Conservation (phyloP, 2,113 vertebrate genomes). For the Charina bottae region DNA sequence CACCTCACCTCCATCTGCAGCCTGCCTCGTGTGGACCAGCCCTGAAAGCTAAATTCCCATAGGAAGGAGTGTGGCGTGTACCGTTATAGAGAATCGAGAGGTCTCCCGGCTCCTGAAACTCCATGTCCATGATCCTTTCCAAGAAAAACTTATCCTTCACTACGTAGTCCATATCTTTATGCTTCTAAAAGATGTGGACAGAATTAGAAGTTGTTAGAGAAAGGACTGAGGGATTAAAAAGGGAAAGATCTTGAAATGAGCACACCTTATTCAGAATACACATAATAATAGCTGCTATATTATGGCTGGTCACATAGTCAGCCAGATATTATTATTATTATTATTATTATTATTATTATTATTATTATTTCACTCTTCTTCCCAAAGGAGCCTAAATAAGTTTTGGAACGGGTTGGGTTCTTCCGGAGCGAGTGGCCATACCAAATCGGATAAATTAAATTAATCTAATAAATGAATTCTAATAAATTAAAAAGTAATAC, state of each 20-base stretch:
- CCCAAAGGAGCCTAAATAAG: neutral
- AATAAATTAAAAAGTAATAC: neutral
- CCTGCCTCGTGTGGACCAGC: neutral
- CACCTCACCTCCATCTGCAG: neutral
- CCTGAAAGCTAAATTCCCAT: neutral
- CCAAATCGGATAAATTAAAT: neutral
- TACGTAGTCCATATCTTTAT: neutral
- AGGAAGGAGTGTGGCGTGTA: neutral
- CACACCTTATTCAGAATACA: neutral
- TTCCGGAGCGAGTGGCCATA: neutral
- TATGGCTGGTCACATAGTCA: neutral
- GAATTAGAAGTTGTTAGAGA: neutral
- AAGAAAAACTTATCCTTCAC: constrained; percentile 53
- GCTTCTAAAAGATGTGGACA: neutral
- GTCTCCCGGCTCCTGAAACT: constrained; percentile 47
- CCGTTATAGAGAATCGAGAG: constrained; percentile 24
- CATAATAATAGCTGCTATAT: neutral
- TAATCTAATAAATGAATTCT: neutral
- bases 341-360: neutral
- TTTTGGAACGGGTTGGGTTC: neutral
- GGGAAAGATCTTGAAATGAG: neutral
- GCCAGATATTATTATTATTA: neutral
- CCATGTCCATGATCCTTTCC: constrained; percentile 26
- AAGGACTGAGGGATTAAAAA: neutral
- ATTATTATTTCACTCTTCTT: neutral